Evolutionary conservation across 2,113 vertebrate genomes (phyloP), one percentile per base, ranked within the genome.

Genomic region (Corythornis madagascariensis): DNA sequence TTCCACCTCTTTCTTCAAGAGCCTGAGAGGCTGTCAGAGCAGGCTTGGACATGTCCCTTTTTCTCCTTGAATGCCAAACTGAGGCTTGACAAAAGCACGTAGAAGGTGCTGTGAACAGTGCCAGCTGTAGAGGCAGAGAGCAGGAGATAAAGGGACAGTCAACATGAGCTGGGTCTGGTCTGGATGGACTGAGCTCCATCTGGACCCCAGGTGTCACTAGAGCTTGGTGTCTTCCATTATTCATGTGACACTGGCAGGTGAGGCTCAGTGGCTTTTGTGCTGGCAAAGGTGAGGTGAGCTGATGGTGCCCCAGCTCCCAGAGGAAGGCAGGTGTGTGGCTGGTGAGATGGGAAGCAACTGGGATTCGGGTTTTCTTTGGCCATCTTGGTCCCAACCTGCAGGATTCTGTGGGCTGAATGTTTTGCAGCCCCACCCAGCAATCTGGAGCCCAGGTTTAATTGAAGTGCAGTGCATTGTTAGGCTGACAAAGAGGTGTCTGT

Each of bases 311-410:
- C 43, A 0, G 1, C 9, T 59, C 71, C 91, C 69, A 3, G 11
- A 40, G 64, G 76, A 22, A 33, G 38, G 60, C 1, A 6, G 33
- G 13, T 1, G 15, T 6, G 42, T 3, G 9, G 48, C 45, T 29
- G 35, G 5, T 10, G 47, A 24, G 73, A 35, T 89, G 85, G 45
- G 16, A 16, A 48, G 4, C 1, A 25, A 17, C 57, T 66, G 48
- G 9, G 25, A 15, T n/a, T 20, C 2, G 1, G 6, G n/a, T 11
- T 0, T 1, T 18, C 35, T 50, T 6, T 1, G 18, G 7, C 9
- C 25, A 64, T 4, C 17, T 56, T 24, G 61, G 20, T 29, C 52
- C 89, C 60, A 10, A 21, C 15, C 64, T 47, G 45, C 33, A 10
- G 64, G 40, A 14, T 12, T 14, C 0, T 1, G 7, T 2, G 38